A percentile compares a stretch with the other conserved stretches of the same genome.
These are phyloP conservation scores for Otocyon megalotis DNA, from an alignment of 2,113 vertebrate genomes.

Conservation along the genomic window DNA sequence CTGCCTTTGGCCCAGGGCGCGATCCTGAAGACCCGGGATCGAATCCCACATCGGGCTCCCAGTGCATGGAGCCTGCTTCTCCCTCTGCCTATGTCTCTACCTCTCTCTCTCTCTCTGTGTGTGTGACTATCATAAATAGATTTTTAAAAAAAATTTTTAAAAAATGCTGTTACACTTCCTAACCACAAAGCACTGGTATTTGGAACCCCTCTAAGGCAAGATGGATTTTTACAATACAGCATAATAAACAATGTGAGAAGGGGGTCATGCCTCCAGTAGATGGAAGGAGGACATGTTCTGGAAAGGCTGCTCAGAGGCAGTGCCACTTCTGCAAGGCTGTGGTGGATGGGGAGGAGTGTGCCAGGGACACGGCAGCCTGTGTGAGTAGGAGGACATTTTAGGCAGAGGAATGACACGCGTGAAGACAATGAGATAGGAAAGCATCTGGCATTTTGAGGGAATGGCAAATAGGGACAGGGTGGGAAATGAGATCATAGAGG, in stretches of 20 bases:
- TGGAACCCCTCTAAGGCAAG: neutral
- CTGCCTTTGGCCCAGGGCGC: too few relatives aligned
- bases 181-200: neutral
- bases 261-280: neutral
- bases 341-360: neutral
- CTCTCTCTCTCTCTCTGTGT: too few relatives aligned
- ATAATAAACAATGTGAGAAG: neutral
- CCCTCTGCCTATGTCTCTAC: too few relatives aligned
- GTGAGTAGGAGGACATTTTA: neutral
- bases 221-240: neutral
- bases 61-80: too few relatives aligned
- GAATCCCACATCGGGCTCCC: too few relatives aligned
- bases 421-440: neutral
- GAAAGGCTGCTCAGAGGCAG: neutral
- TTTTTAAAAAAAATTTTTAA: too few relatives aligned
- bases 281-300: neutral
- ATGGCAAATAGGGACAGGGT: neutral
- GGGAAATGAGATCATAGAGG: neutral
- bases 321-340: neutral
- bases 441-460: neutral
- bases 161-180: neutral
- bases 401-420: neutral
- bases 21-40: too few relatives aligned
- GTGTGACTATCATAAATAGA: too few relatives aligned
- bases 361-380: neutral